Conservation (phyloP, 1,140 invertebrate species). For the Habropoda laboriosa region DNA sequence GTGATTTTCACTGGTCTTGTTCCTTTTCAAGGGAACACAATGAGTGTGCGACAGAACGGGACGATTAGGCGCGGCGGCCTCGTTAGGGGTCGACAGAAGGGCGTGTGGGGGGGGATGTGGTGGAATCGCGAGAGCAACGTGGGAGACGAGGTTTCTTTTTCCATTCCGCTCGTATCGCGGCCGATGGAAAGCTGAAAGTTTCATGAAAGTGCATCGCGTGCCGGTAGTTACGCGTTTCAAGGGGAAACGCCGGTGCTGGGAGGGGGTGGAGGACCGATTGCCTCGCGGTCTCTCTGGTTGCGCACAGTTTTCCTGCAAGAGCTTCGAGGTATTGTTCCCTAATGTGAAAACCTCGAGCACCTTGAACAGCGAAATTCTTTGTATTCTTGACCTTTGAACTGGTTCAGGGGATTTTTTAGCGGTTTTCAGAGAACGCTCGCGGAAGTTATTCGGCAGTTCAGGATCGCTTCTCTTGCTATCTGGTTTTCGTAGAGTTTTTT, state of each 20-base stretch:
- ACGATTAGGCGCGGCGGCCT: slow-evolving; percentile 39
- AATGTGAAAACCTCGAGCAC: neutral
- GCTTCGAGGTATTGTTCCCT: neutral
- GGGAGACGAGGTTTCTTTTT: slow-evolving; percentile 64
- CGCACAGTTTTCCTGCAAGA: too few relatives aligned
- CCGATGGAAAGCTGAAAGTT: slow-evolving; percentile 78
- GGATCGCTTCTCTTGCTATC: too few relatives aligned
- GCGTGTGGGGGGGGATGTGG: neutral
- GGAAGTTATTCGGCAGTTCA: too few relatives aligned
- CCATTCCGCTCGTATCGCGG: slow-evolving; percentile 56
- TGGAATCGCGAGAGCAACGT: slow-evolving; percentile 15
- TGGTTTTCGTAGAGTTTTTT: too few relatives aligned
- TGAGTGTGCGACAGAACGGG: neutral
- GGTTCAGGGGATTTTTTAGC: too few relatives aligned
- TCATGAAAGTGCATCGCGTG: slow-evolving; percentile 78
- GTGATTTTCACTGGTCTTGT: slow-evolving; percentile 28
- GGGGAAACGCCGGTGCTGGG: too few relatives aligned
- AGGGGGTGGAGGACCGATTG: neutral
- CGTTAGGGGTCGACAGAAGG: neutral
- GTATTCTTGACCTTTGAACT: too few relatives aligned
- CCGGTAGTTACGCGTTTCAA: slow-evolving; percentile 65
- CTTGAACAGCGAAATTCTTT: too few relatives aligned
- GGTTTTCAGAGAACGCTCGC: too few relatives aligned
- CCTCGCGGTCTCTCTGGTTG: too few relatives aligned
- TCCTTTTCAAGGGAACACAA: slow-evolving; percentile 17